Evolutionary conservation across 2,113 vertebrate genomes (phyloP), one percentile per base, ranked within the genome.

Genomic region (Carassius auratus): DNA sequence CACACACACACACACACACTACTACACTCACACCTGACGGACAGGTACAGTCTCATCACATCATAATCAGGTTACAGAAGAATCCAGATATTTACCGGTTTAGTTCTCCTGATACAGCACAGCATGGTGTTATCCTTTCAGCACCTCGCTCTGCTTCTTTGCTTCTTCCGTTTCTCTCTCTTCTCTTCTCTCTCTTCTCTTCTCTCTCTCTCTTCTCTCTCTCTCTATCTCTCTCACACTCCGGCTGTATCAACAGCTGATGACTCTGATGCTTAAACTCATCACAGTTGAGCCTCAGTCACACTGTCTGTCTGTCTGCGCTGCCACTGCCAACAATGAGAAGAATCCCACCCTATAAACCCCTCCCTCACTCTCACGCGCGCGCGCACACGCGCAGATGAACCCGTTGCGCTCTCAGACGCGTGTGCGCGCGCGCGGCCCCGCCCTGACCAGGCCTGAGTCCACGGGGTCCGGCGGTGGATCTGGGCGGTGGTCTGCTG

Each of bases 81-180:
- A 76, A 82, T 90, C 1, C 77, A n/a, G 26, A 81, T 61, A 89
- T 75, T 96, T 99, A 99, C 97, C 97, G 97, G 97, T 95, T 99
- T 99, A 94, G 97, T 97, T 97, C 97, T 98, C 96, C 97, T 97
- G 96, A 99, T 98, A 96, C 97, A 99, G 97, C 97, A 99, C 96
- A 99, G 97, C 97, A 99, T 99, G 94, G 96, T 91, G 87, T 92
- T 96, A 95, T 95, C 95, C 95, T 93, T 93, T 85, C 78, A 69
- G 79, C 84, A 85, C 88, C 93, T 94, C 90, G 91, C 91, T 92
- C 92, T 88, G 91, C 86, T 92, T 92, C 91, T 91, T 91, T 88
- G 91, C 86, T 92, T 92, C 90, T 91, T 91, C 89, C 85, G 89
- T 87, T 91, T 42, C 21, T 91, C 88, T 89, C 71, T 79, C 42